Evolutionary conservation across 2,888 invertebrate genomes (phyloP).

Genomic region (Platerodrilus igneus): DNA sequence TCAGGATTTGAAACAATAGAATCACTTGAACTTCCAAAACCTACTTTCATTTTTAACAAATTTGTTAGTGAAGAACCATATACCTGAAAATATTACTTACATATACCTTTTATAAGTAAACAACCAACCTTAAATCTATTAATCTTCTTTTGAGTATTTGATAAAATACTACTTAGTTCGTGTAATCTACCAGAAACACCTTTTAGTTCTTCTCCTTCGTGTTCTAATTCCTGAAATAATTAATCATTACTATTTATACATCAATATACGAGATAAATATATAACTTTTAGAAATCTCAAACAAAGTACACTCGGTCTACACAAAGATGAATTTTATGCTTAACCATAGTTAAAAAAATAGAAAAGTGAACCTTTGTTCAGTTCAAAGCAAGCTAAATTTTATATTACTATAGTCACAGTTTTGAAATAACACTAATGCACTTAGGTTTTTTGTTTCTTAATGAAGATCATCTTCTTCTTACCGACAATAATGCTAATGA

Average conservation of each 20-base stretch:
- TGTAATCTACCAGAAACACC: constrained; percentile 69
- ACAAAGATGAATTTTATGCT: background rate
- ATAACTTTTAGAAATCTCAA: constrained; percentile 3
- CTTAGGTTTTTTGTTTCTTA: no score
- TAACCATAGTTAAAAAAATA: no score
- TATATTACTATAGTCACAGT: no score
- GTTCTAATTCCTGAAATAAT: constrained; percentile 61
- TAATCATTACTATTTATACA: no score
- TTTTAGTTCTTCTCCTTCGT: constrained; percentile 59
- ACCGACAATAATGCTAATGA: no score
- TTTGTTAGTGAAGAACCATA: constrained; percentile 72
- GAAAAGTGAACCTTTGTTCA: no score
- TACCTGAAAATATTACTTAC: constrained; percentile 51
- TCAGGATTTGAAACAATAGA: constrained; percentile 16
- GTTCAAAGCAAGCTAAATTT: no score
- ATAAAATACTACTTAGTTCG: constrained; percentile 74
- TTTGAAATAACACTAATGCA: no score
- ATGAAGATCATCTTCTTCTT: no score
- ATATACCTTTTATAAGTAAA: background rate
- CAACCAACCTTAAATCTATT: constrained; percentile 71
- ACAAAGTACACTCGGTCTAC: background rate
- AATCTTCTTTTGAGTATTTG: constrained; percentile 79
- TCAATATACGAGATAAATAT: no score
- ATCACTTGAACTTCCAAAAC: constrained; percentile 25
- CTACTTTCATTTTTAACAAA: constrained; percentile 55